These are phyloP conservation scores for Malthinus flaveolus DNA, from an alignment of 2,888 invertebrate species.

Conservation along the genomic window DNA sequence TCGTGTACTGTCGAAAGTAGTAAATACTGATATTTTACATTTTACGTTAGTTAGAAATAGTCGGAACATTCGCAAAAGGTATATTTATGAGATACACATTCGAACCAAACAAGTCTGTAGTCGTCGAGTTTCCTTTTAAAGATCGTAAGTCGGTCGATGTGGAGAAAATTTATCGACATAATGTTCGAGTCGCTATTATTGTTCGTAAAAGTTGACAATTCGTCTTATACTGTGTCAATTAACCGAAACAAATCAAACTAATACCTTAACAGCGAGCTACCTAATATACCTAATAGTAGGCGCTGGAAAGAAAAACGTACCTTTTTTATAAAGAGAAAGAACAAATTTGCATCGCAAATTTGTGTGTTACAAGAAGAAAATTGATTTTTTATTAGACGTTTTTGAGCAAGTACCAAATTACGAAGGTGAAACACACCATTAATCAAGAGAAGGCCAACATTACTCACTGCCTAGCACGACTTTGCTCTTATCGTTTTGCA, in stretches of 20 bases:
- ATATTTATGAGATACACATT: neutral
- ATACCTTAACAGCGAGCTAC: too few relatives aligned
- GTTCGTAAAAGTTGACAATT: too few relatives aligned
- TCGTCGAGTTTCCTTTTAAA: neutral
- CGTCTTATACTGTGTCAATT: too few relatives aligned
- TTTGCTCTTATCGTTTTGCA: conserved; percentile 22
- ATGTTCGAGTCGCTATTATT: too few relatives aligned
- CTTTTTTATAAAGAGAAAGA: too few relatives aligned
- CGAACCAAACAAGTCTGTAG: neutral
- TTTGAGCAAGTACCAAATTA: conserved; percentile 3
- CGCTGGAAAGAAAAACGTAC: too few relatives aligned
- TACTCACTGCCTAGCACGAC: conserved; percentile 12
- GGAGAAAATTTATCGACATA: neutral
- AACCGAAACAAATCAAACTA: too few relatives aligned
- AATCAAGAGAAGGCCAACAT: conserved; percentile 10
- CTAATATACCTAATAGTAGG: too few relatives aligned
- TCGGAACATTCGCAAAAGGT: neutral
- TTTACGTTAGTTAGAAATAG: neutral
- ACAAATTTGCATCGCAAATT: too few relatives aligned
- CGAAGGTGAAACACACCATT: conserved; percentile 10
- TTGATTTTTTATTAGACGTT: neutral
- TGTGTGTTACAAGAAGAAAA: neutral
- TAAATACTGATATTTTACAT: neutral
- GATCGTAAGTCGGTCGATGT: neutral
- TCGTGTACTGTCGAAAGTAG: neutral